Base-by-base conservation (phyloP, 2,888 invertebrate species). In the Drosophila nr. medialis region DNA sequence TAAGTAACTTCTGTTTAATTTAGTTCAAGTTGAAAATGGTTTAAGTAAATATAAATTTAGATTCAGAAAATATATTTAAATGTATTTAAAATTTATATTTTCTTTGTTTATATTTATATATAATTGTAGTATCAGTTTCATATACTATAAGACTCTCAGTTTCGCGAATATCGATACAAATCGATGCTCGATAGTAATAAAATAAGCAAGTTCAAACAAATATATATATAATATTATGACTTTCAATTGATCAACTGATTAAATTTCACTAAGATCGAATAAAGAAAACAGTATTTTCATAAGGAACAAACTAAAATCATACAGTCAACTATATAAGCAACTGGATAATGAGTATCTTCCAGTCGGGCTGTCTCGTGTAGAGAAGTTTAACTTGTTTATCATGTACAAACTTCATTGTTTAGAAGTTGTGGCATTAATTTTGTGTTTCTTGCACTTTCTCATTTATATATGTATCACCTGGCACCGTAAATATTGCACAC, bases 401-500 rank as follows among this genome's bases (percentile, higher is more conserved):
- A 45, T 45, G 15, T 45, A 24, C 15, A 45, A 24, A 4, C 18
- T 24, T 53, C n/a, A 24, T 34, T 18, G 13, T 27, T 34, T 32
- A 7, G 24, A 32, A 45, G 13, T 56, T 30, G 30, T 10, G 2
- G 24, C 13, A 34, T 48, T 29, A 4, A 29, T 15, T 49, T 36
- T 29, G 29, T 27, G 24, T 8, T 13, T 4, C 13, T 24, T 34
- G 32, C 49, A 59, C 36, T 38, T 59, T 34, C 27, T 49, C n/a
- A 49, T 27, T 21, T 42, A 56, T n/a, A 30, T 36, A 54, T n/a
- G n/a, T 56, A 56, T 58, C 36, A 42, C 45, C 13, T 30, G 58
- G 24, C 40, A n/a, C 38, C 69, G 56, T 42, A 45, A 36, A 69
- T 76, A 49, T 58, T 53, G 29, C 32, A 27, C 38, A 54, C 30